These are phyloP conservation scores for Polyergus mexicanus DNA, from an alignment of 1,140 invertebrate species.

Conservation along the genomic window DNA sequence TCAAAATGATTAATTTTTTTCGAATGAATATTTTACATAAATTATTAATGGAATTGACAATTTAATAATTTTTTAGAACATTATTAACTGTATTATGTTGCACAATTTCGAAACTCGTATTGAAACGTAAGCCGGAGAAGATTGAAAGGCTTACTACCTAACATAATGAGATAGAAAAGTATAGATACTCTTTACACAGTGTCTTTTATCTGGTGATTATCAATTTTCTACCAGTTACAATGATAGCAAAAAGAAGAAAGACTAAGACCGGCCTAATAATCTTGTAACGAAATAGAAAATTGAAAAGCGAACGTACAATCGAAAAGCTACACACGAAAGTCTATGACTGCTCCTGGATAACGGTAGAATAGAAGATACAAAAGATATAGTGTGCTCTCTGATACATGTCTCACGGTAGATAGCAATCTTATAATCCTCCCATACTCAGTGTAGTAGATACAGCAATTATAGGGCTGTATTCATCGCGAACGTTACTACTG, in stretches of 20 bases:
- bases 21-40: not conserved
- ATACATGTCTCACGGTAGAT: slow-evolving; percentile 21
- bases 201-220: not conserved
- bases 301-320: slow-evolving; percentile 15
- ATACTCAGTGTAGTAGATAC: not conserved
- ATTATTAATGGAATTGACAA: not conserved
- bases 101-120: not conserved
- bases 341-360: slow-evolving; percentile 5
- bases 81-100: not conserved
- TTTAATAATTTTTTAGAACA: not conserved
- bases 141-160: not conserved
- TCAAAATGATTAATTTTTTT: not conserved
- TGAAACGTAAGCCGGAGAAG: not conserved
- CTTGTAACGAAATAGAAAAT: slow-evolving; percentile 29
- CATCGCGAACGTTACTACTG: slow-evolving; percentile 17
- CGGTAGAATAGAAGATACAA: slow-evolving; percentile 1
- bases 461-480: slow-evolving; percentile 7
- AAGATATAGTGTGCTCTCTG: not conserved
- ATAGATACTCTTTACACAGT: not conserved
- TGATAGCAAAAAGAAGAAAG: not conserved
- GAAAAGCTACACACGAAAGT: slow-evolving; percentile 17
- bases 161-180: not conserved
- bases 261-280: not conserved
- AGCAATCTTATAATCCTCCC: slow-evolving; percentile 33
- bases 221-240: slow-evolving; percentile 18